Conservation (phyloP, 2,888 invertebrate species). For the Dioctria rufipes region DNA sequence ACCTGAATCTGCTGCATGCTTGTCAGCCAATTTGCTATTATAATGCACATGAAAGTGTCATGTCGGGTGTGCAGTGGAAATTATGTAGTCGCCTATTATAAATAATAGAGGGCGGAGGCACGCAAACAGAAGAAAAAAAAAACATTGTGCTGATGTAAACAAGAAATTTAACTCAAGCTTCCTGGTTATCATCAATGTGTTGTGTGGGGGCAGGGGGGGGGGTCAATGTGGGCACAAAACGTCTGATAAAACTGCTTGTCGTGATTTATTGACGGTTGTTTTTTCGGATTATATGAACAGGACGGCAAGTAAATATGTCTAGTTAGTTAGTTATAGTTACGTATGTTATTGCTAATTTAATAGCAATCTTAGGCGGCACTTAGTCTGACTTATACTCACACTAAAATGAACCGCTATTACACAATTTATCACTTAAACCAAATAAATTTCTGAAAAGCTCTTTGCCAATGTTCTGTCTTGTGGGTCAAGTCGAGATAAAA, state of each 20-base stretch:
- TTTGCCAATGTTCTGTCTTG: conserved; percentile 20
- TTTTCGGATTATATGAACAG: conserved; percentile 18
- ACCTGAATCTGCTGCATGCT: background rate
- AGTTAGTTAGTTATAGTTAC: too few relatives aligned
- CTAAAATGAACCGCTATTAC: conserved; percentile 12
- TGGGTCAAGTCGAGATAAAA: conserved; percentile 9
- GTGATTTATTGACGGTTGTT: conserved; percentile 19
- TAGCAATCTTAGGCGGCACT: background rate
- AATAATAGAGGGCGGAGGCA: background rate
- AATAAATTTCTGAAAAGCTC: conserved; percentile 21
- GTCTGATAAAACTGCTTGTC: conserved; percentile 7
- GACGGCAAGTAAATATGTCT: background rate
- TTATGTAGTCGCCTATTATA: background rate
- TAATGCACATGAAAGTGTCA: background rate
- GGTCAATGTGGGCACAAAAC: background rate
- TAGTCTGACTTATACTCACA: conserved; percentile 7
- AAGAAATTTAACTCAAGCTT: background rate
- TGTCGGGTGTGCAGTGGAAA: background rate
- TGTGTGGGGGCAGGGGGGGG: too few relatives aligned
- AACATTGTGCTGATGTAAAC: background rate
- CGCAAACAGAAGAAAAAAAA: too few relatives aligned
- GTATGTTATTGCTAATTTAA: background rate
- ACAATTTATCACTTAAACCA: conserved; percentile 41
- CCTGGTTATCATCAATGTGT: conserved; percentile 4
- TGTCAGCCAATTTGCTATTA: too few relatives aligned